Evolutionary conservation across 2,113 vertebrate genomes (phyloP).

Genomic region (Nothobranchius kuhntae): DNA sequence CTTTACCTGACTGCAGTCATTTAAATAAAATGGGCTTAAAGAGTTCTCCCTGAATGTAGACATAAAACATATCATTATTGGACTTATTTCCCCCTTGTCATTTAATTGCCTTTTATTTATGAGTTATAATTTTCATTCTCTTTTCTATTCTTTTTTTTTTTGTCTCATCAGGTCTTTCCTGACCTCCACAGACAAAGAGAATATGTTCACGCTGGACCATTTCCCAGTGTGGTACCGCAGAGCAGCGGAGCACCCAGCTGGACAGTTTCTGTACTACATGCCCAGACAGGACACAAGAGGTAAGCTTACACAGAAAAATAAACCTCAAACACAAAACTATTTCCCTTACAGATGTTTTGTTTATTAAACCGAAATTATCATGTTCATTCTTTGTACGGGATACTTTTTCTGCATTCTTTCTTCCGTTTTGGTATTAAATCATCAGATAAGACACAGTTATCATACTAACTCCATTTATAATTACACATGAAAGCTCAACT

Average conservation of each 20-base stretch:
- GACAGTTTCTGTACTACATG: slow-evolving; percentile 90
- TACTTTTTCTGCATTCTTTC: background rate
- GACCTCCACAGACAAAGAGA: slow-evolving; percentile 84
- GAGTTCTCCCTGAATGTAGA: no score
- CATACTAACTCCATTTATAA: slow-evolving; percentile 42
- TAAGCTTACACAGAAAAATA: slow-evolving; percentile 55
- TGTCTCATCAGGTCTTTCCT: slow-evolving; percentile 86
- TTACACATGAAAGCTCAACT: background rate
- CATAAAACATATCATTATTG: no score
- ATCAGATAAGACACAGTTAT: slow-evolving; percentile 16
- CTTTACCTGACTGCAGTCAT: no score
- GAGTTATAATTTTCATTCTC: no score
- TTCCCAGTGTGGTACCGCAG: slow-evolving; percentile 95
- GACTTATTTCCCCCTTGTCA: no score
- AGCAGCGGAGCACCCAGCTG: slow-evolving; percentile 86
- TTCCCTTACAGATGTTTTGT: slow-evolving; percentile 9
- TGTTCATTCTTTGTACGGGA: no score
- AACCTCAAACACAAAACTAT: background rate
- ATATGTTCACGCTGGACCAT: slow-evolving; percentile 91
- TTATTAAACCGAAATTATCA: background rate
- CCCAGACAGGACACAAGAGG: slow-evolving; percentile 84
- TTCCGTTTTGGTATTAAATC: slow-evolving; percentile 1
- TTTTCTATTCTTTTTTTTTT: background rate
- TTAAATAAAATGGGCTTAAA: no score
- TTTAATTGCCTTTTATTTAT: no score